Percentiles rank a stretch among this genome's conserved stretches.
Evolutionary conservation across 1,140 invertebrate genomes (phyloP).

Genomic region (Tribolium castaneum): DNA sequence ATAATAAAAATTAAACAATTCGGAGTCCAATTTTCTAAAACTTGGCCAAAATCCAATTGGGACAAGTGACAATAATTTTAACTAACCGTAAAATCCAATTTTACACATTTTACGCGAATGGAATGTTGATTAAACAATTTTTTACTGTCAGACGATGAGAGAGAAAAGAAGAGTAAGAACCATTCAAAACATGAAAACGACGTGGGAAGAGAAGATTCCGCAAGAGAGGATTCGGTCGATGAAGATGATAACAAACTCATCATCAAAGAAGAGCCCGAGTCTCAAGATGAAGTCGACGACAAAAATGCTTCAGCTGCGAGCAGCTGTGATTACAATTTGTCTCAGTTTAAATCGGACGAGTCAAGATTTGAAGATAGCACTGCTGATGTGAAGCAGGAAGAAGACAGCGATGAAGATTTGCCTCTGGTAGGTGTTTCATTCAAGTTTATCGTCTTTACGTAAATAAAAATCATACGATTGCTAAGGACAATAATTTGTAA

Average conservation of each 20-base stretch:
- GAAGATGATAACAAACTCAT: constrained; percentile 61
- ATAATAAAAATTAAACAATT: too few relatives aligned
- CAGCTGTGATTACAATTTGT: constrained; percentile 75
- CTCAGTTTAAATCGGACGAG: constrained; percentile 71
- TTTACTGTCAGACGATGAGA: constrained; percentile 37
- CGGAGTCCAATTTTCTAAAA: too few relatives aligned
- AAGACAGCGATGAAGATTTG: constrained; percentile 78
- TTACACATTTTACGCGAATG: too few relatives aligned
- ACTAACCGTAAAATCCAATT: too few relatives aligned
- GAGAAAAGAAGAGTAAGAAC: constrained; percentile 57
- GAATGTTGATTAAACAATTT: background rate
- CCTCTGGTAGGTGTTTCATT: constrained; percentile 73
- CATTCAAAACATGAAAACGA: constrained; percentile 47
- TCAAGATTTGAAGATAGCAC: constrained; percentile 64
- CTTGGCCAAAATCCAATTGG: too few relatives aligned
- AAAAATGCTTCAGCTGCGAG: constrained; percentile 69
- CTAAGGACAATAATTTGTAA: too few relatives aligned
- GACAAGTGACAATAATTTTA: too few relatives aligned
- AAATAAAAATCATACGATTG: too few relatives aligned
- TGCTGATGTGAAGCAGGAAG: constrained; percentile 64
- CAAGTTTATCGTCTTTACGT: too few relatives aligned
- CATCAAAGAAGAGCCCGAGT: constrained; percentile 59
- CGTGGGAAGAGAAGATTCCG: constrained; percentile 50
- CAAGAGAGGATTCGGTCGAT: constrained; percentile 55
- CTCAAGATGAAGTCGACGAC: constrained; percentile 59